Base-by-base conservation (phyloP, 35 echinoderm and acorn worm genomes). In the Hemicentrotus pulcherrimus region DNA sequence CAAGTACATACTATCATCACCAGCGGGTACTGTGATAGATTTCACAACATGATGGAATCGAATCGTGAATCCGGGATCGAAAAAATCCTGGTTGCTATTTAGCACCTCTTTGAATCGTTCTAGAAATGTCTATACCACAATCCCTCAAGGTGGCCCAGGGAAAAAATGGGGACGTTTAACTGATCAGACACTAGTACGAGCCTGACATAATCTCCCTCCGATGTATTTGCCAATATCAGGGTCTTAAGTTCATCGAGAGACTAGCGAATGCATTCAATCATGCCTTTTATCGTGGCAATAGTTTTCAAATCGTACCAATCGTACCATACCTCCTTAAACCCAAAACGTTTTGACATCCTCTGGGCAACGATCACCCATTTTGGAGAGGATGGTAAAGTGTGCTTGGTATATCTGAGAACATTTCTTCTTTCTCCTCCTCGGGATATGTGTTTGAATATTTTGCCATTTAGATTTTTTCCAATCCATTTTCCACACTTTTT, bases 51-150 rank as follows among this genome's bases (percentile, higher is more conserved):
- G 91, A 55, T 48, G 47, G 8, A 92, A 11, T 19, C 91, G 91
- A 28, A 92, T 55, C 31, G 91, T 48, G 47, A 92, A 92, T 48
- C 91, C 91, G 5, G 14, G 24, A 10, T 46, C 19, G 12, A 45
- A 92, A 24, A 92, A 92, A 55, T 92, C 14, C 15, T 92, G 45
- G 28, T 92, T 92, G 30, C 91, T 92, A 31, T 92, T 92, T 28
- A 92, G 47, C 10, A 92, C 91, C 48, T 92, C 45, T 92, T 92
- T 41, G 46, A 92, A 7, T 4, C 91, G 45, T 22, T 11, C 91
- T 31, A 92, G 46, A 6, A 92, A 48, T 19, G 28, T 31, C 41
- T 4, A 92, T 92, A 55, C 47, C 91, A 52, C 48, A 92, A 92
- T 92, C 45, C 13, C n/a, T 31, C n/a, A 47, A 7, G 9, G 47